A percentile compares a stretch with the other conserved stretches of the same genome.
Conservation (phyloP, 2,888 invertebrate genomes). For the Nephrotoma guestfalica region DNA sequence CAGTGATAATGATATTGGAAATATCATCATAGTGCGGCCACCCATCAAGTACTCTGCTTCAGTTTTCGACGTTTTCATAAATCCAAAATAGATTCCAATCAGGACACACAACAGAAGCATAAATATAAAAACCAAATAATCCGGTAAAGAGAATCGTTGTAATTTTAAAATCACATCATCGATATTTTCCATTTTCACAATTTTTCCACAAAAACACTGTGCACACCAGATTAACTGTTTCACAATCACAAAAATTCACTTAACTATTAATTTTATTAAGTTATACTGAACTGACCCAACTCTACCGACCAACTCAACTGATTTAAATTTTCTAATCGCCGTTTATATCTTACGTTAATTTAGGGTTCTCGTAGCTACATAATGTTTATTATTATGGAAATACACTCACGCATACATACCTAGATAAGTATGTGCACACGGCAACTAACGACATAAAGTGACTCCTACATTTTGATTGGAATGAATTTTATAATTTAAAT, state of each 20-base stretch:
- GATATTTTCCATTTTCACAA: constrained; percentile 23
- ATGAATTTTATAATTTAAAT: neutral
- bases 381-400: neutral
- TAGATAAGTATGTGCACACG: neutral
- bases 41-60: constrained; percentile 68
- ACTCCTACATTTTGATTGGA: neutral
- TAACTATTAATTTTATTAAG: neutral
- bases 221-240: neutral
- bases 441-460: neutral
- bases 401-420: neutral
- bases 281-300: neutral
- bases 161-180: constrained; percentile 25
- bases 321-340: neutral
- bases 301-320: neutral
- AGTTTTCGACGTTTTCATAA: constrained; percentile 42
- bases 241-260: neutral
- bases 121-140: constrained; percentile 31
- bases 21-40: constrained; percentile 57
- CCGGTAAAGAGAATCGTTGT: constrained; percentile 29
- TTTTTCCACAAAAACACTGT: neutral
- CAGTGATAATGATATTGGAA: constrained; percentile 68
- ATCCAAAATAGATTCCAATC: constrained; percentile 69
- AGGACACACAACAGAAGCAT: constrained; percentile 59
- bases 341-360: neutral
- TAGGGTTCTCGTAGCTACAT: neutral